These are phyloP conservation scores for Hirtodrosophila alboralis DNA, from an alignment of 2,888 invertebrate species.

Conservation along the genomic window DNA sequence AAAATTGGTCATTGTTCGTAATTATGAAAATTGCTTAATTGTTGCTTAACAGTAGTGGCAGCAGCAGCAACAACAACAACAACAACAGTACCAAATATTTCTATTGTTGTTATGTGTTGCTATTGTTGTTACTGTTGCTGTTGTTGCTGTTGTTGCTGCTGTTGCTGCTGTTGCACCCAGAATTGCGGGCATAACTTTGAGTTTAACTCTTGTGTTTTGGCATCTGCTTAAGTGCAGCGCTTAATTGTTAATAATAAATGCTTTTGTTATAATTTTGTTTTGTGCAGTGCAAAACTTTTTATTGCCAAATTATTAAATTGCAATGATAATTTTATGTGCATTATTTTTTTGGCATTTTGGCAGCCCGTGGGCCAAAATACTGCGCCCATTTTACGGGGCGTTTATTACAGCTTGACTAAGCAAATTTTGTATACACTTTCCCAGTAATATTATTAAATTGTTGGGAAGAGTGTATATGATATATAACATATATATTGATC, in stretches of 20 bases:
- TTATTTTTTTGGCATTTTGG: conserved; percentile 43
- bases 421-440: too few species aligned
- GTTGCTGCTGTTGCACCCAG: conserved; percentile 23
- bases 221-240: conserved; percentile 72
- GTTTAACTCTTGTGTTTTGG: conserved; percentile 49
- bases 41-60: conserved; percentile 70
- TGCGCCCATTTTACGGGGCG: conserved; percentile 65
- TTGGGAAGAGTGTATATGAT: too few species aligned
- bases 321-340: conserved; percentile 58
- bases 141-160: conserved; percentile 17
- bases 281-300: conserved; percentile 48
- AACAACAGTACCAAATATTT: conserved; percentile 22
- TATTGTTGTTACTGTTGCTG: conserved; percentile 5
- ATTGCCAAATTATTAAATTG: conserved; percentile 73
- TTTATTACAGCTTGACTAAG: conserved; percentile 74
- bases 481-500: too few species aligned
- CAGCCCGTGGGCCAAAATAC: conserved; percentile 61
- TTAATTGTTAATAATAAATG: conserved; percentile 67
- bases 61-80: conserved; percentile 32
- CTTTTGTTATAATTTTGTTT: conserved; percentile 48
- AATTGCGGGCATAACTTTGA: conserved; percentile 34
- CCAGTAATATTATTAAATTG: too few species aligned
- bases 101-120: conserved; percentile 14
- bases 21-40: conserved; percentile 80
- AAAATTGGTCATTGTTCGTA: conserved; percentile 80